Base-by-base conservation (phyloP, 2,113 vertebrate genomes). In the Promerops cafer region DNA sequence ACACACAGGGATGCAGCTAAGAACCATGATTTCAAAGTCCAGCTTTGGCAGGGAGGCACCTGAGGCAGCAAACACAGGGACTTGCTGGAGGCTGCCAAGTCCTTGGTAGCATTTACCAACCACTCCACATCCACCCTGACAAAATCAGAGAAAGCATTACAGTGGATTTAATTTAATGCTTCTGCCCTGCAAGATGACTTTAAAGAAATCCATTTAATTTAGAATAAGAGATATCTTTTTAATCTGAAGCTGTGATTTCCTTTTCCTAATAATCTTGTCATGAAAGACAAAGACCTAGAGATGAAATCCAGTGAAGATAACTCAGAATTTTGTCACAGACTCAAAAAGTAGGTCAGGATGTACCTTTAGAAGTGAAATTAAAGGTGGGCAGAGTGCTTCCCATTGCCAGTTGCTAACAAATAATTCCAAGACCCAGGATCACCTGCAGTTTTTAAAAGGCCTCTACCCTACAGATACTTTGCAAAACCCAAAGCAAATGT, bases 251-350 rank as follows among this genome's bases (percentile, higher is more conserved):
- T 45, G 19, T n/a, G 23, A 94, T 77, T 94, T 92, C 71, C 83
- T 86, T 50, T 93, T 80, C 50, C 60, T 74, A 92, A 89, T 66
- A 81, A 70, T 31, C 22, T 54, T 30, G 75, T 53, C 50, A 13
- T 39, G 35, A 81, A 90, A 90, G 78, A 91, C 44, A 60, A 86
- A 81, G 78, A 60, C 66, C 15, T 16, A 60, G 60, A 91, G 94
- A 95, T 81, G 86, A 93, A 92, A 94, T 90, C 52, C 50, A 63
- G 33, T 37, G 52, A 90, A 92, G 80, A 92, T 63, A 92, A 76
- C 89, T 68, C 87, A 64, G 89, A 92, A 96, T 95, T 97, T 86
- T 96, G 40, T 52, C 89, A 90, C 11, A 68, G 64, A 47, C 52
- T 70, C 1, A 0, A 44, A 70, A 94, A 92, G 76, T 87, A 92